Percentiles rank a stretch among this genome's conserved stretches.
phyloP scores from a whole-genome alignment of 2,113 vertebrate species.

The Artemisiospiza belli region DNA sequence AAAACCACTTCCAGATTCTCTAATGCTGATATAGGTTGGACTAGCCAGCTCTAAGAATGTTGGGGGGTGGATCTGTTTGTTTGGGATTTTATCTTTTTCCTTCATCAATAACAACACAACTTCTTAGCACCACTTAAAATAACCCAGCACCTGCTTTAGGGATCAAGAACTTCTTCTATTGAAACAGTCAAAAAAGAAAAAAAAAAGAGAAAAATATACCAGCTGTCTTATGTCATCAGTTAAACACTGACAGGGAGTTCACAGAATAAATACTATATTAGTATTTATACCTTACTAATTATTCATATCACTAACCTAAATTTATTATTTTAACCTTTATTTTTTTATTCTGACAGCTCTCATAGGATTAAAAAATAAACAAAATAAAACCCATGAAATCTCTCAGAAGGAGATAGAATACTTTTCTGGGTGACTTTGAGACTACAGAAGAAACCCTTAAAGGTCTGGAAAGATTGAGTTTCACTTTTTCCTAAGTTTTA shows the following conservation, averaged over 20 bases:
- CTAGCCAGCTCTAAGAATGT: not conserved
- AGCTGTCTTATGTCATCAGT: not conserved
- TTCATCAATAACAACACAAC: not conserved
- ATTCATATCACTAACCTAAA: not conserved
- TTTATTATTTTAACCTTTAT: not conserved
- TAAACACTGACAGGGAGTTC: not conserved
- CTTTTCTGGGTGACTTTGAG: not conserved
- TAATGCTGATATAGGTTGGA: not conserved
- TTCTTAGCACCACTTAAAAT: not conserved
- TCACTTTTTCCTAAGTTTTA: not conserved
- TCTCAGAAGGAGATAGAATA: not conserved
- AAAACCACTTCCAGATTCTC: not conserved
- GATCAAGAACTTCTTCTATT: not conserved
- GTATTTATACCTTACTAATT: not conserved
- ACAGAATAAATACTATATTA: not conserved
- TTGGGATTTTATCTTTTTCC: not conserved
- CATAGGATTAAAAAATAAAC: not conserved
- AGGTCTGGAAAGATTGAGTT: not conserved
- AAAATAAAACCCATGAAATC: fast-evolving
- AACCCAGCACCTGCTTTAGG: not conserved
- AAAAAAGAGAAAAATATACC: not conserved
- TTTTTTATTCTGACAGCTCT: not conserved
- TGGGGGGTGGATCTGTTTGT: not conserved
- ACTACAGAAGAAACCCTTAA: not conserved
- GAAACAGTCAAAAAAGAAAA: not conserved